Evolutionary conservation across 2,113 vertebrate genomes (phyloP).

Genomic region (Cheirogaleus medius): DNA sequence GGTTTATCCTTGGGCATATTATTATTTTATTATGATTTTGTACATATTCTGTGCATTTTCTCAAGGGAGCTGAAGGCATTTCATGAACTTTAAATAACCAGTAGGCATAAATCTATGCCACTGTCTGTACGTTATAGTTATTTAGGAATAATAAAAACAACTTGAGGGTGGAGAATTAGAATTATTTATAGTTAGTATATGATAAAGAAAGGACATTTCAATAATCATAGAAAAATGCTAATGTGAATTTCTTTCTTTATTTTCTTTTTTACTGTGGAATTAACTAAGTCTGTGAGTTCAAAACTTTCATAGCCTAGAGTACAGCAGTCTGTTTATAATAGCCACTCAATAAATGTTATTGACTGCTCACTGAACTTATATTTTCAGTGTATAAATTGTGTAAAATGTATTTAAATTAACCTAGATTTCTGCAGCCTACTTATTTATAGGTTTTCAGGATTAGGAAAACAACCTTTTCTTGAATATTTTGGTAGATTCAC

Average conservation of each 20-base stretch:
- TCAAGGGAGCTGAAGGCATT: conserved; percentile 53
- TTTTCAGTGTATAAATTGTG: conserved; percentile 14
- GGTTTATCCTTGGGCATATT: conserved; percentile 60
- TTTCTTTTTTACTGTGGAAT: background rate
- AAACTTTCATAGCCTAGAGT: background rate
- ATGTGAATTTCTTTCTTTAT: background rate
- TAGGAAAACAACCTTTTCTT: background rate
- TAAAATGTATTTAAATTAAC: background rate
- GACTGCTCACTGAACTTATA: background rate
- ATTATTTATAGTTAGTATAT: conserved; percentile 42
- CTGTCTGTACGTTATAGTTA: conserved; percentile 27
- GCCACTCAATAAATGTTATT: background rate
- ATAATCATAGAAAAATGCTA: background rate
- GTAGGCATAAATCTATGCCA: conserved; percentile 40
- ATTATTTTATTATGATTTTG: conserved; percentile 70
- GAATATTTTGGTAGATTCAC: background rate
- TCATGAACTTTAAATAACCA: conserved; percentile 62
- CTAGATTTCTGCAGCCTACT: background rate
- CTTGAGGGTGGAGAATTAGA: background rate
- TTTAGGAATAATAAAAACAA: conserved; percentile 41
- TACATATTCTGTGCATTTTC: conserved; percentile 37
- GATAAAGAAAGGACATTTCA: conserved; percentile 6
- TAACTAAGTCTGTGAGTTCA: conserved; percentile 3
- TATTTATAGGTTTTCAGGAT: background rate
- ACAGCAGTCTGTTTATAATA: background rate